These are phyloP conservation scores for Epirrita christyi DNA, from an alignment of 2,888 invertebrate genomes.

Conservation along the genomic window DNA sequence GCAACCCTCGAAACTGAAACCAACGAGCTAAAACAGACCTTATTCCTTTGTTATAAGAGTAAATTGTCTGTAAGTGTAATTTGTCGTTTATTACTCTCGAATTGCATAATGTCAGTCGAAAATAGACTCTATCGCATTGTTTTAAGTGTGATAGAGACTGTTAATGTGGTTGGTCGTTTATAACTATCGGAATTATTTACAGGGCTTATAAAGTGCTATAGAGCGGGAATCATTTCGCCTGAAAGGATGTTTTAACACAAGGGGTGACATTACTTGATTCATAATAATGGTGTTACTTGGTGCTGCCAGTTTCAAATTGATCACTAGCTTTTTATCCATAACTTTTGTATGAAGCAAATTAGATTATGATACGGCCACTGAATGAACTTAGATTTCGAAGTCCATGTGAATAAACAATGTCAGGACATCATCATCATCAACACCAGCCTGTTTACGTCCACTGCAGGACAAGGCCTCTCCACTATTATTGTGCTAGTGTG, in stretches of 20 bases:
- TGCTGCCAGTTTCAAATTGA: neutral
- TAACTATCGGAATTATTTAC: conserved; percentile 46
- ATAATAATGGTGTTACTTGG: conserved; percentile 10
- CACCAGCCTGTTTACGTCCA: too few species aligned
- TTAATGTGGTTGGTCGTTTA: conserved; percentile 17
- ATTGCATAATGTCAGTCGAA: conserved; percentile 20
- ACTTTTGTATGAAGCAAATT: too few species aligned
- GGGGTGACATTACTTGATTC: conserved; percentile 27
- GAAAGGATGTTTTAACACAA: conserved; percentile 37
- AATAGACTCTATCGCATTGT: conserved; percentile 28
- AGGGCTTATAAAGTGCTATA: conserved; percentile 44
- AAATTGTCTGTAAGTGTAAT: conserved; percentile 10
- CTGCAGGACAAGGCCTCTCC: too few species aligned
- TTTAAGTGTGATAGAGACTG: conserved; percentile 21
- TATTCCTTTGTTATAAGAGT: conserved; percentile 22
- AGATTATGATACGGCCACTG: too few species aligned
- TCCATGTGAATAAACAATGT: too few species aligned
- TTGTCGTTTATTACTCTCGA: conserved; percentile 22
- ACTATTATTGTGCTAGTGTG: too few species aligned
- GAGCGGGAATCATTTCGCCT: conserved; percentile 39
- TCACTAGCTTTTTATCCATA: neutral
- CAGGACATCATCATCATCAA: too few species aligned
- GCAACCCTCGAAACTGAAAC: conserved; percentile 24
- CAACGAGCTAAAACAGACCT: conserved; percentile 30
- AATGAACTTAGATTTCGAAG: too few species aligned